These are phyloP conservation scores for Mus spicilegus DNA, from an alignment of 2,113 vertebrate genomes.

Conservation along the genomic window DNA sequence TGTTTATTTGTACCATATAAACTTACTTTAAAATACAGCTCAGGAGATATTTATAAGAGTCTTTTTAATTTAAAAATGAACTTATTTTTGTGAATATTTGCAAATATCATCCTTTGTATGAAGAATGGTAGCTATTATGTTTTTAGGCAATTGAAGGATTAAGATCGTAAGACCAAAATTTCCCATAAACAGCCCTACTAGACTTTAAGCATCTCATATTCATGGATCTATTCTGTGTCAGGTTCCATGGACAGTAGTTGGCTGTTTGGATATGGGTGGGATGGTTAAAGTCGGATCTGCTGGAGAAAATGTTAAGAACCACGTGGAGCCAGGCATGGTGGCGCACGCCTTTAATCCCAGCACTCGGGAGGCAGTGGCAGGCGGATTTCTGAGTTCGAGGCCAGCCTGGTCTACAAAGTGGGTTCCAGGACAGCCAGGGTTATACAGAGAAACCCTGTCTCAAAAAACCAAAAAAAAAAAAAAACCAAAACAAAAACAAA, in stretches of 20 bases:
- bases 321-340: background rate
- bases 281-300: background rate
- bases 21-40: conserved; percentile 85
- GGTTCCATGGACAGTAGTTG: background rate
- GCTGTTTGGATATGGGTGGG: background rate
- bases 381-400: too few species aligned
- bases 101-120: conserved; percentile 32
- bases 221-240: background rate
- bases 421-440: too few species aligned
- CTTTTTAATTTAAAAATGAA: conserved; percentile 87
- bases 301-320: background rate
- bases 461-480: conserved; percentile 39
- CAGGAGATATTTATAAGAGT: conserved; percentile 85
- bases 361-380: too few species aligned
- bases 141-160: conserved; percentile 22
- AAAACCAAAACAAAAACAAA: background rate
- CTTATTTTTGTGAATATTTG: conserved; percentile 51
- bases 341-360: too few species aligned
- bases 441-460: too few species aligned
- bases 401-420: too few species aligned
- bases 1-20: conserved; percentile 90
- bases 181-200: background rate
- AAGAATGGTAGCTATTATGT: background rate
- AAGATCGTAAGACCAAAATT: conserved; percentile 18
- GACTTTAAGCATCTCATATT: conserved; percentile 17